Evolutionary conservation across 2,113 vertebrate genomes (phyloP), one percentile per base, ranked within the genome.

Genomic region (Callopanchax toddi): DNA sequence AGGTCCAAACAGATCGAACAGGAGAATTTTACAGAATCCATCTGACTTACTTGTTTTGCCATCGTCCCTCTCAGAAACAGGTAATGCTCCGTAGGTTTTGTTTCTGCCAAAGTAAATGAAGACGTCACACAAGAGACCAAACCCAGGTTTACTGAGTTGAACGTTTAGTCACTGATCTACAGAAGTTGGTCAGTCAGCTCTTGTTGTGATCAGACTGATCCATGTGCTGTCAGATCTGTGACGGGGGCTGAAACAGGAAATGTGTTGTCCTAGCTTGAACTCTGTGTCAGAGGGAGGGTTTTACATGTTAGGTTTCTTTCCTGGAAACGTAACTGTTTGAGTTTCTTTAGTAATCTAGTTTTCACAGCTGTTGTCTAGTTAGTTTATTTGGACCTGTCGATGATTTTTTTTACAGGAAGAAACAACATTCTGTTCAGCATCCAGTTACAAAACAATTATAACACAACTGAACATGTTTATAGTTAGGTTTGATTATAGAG

Each of bases 1-100:
- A 53, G 10, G 36, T 53, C 50, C 50, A 53, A 20, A 53, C 50
- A 53, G 6, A 53, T 53, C 2, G 17, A 53, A 20, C 50, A 53
- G 12, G 50, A 34, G 18, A 36, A 53, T 20, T 53, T 53, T 6
- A 34, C 50, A 36, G 50, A 53, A 53, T 53, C 29, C 32, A 55
- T 22, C 34, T 20, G n/a, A n/a, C n/a, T n/a, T n/a, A n/a, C 13
- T n/a, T 55, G 52, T 18, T 23, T 29, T 4, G 15, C 4, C 3
- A 12, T 61, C 39, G 23, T 36, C 13, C n/a, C 29, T 54, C 51
- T 21, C 17, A 52, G 26, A 7, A 20, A 1, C 7, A 21, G 6
- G 22, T 34, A 17, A 8, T 22, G 36, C 3, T 32, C 17, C 9
- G 3, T 20, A 0, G 18, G 40, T 44, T 44, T 44, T 11, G 1